phyloP scores from a whole-genome alignment of 2,888 invertebrate genomes.

The Tetragonula carbonaria region DNA sequence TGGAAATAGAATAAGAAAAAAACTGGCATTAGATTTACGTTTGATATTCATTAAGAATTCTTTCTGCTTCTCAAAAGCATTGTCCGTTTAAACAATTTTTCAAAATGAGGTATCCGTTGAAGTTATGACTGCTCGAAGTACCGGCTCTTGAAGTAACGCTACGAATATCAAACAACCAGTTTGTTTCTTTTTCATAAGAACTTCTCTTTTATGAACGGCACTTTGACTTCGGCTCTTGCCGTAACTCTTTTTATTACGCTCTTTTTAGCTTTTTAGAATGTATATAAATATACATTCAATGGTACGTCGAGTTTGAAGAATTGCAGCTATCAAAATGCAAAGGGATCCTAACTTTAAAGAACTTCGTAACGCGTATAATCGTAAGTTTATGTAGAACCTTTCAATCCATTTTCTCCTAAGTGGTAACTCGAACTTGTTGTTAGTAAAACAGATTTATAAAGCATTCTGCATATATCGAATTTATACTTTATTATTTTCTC shows the following conservation, averaged over 20 bases:
- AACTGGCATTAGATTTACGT: background rate
- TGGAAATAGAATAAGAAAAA: background rate
- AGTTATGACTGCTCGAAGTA: background rate
- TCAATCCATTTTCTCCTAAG: background rate
- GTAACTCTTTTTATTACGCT: background rate
- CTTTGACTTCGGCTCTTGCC: background rate
- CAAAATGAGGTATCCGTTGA: background rate
- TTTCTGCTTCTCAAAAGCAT: no score
- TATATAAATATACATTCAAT: background rate
- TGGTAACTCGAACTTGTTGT: background rate
- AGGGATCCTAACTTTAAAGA: background rate
- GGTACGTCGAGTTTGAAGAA: background rate
- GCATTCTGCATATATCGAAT: background rate
- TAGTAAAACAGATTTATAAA: background rate
- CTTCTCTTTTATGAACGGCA: no score
- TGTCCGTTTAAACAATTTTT: background rate
- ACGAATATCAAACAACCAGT: conserved; percentile 4
- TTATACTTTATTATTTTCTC: no score
- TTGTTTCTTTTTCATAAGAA: background rate
- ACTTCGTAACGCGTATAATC: background rate
- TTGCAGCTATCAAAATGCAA: background rate
- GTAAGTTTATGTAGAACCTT: background rate
- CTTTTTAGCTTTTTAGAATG: background rate
- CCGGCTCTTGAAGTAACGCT: background rate
- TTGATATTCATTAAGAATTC: no score